These are phyloP conservation scores for Campodea augens DNA, from an alignment of 1,140 invertebrate species.

Conservation along the genomic window DNA sequence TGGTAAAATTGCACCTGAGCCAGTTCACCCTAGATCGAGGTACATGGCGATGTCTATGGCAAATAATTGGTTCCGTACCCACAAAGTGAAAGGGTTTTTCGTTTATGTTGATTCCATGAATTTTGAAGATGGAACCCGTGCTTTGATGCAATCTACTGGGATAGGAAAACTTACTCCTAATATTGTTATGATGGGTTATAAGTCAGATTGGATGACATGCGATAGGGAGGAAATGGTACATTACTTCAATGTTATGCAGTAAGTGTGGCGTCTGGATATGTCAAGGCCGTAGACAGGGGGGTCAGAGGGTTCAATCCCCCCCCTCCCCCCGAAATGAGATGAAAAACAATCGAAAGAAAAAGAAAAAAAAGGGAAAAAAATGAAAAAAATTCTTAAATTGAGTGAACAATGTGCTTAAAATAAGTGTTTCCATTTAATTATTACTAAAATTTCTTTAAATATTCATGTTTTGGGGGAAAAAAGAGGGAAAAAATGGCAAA, in stretches of 20 bases:
- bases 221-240: constrained; percentile 20
- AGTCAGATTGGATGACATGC: constrained; percentile 23
- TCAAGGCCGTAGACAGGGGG: no score
- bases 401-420: no score
- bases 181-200: constrained; percentile 30
- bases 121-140: constrained; percentile 19
- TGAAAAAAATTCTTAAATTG: no score
- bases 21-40: constrained; percentile 6
- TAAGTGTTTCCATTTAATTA: no score
- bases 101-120: constrained; percentile 22
- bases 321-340: no score
- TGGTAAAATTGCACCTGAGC: constrained; percentile 25
- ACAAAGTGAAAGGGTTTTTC: constrained; percentile 32
- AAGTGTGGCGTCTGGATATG: constrained; percentile 14
- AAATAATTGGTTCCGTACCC: constrained; percentile 25
- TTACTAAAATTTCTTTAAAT: no score
- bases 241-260: constrained; percentile 29
- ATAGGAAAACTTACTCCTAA: constrained; percentile 33
- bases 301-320: no score
- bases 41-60: constrained; percentile 16
- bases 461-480: no score
- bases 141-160: constrained; percentile 21
- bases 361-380: no score
- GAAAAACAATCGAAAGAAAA: no score
- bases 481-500: no score